These are phyloP conservation scores for Plotosus lineatus DNA, from an alignment of 2,113 vertebrate genomes.

Conservation along the genomic window DNA sequence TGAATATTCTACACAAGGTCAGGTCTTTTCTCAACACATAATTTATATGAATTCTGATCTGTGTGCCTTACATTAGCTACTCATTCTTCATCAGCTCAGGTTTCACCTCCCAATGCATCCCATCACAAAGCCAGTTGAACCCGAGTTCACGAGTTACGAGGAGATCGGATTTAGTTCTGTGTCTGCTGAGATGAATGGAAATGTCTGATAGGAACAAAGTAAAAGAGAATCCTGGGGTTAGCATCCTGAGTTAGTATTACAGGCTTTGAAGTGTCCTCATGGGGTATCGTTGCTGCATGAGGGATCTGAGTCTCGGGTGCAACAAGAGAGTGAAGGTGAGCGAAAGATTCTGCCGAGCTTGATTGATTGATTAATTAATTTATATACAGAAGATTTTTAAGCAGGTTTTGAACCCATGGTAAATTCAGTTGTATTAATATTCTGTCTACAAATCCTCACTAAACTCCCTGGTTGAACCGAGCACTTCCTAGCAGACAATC, in stretches of 20 bases:
- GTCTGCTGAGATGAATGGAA: conserved; percentile 4
- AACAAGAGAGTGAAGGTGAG: conserved; percentile 12
- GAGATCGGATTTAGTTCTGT: conserved; percentile 1
- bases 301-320: conserved; percentile 24
- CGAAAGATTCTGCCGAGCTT: not conserved
- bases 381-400: not conserved
- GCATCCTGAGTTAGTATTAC: conserved; percentile 30
- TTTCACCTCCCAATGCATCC: not conserved
- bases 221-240: conserved; percentile 24
- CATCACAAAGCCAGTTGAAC: not conserved
- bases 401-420: conserved; percentile 14
- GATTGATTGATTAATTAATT: not conserved
- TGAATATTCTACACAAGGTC: too few relatives aligned
- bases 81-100: not conserved
- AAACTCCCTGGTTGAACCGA: not conserved
- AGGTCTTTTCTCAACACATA: not conserved
- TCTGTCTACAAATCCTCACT: not conserved
- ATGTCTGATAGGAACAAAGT: conserved; percentile 29
- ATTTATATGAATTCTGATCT: not conserved
- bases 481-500: conserved; percentile 20
- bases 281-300: conserved; percentile 25
- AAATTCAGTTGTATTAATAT: conserved; percentile 28
- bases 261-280: conserved; percentile 36
- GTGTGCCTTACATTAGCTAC: not conserved
- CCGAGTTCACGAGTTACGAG: not conserved